phyloP scores from a whole-genome alignment of 2,797 vertebrate genomes.

The Typhlichthys subterraneus region DNA sequence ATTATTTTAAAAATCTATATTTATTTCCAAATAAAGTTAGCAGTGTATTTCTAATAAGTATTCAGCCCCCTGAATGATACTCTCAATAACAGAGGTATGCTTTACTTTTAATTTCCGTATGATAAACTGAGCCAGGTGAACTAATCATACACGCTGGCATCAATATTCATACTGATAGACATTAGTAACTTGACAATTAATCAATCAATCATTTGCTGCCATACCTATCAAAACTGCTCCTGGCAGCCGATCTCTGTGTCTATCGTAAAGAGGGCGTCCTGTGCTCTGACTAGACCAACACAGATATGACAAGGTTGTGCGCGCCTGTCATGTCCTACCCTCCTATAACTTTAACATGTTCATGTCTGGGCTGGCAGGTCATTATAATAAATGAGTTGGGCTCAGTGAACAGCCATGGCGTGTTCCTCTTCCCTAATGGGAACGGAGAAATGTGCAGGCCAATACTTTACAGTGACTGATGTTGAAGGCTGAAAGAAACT shows the following conservation, averaged over 20 bases:
- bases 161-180: conserved; percentile 82
- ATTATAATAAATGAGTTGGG: conserved; percentile 99
- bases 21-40: no score
- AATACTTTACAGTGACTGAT: conserved; percentile 88
- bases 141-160: conserved; percentile 37
- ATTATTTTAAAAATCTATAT: no score
- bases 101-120: background rate
- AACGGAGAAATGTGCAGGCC: conserved; percentile 86
- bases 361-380: conserved; percentile 96
- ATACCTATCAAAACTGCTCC: conserved; percentile 23
- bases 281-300: conserved; percentile 90
- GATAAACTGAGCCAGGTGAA: conserved; percentile 1
- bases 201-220: conserved; percentile 66
- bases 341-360: conserved; percentile 93
- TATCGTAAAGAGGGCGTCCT: conserved; percentile 70
- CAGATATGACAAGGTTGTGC: conserved; percentile 89
- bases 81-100: background rate
- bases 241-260: conserved; percentile 41
- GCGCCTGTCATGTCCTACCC: conserved; percentile 90
- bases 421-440: conserved; percentile 86
- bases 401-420: conserved; percentile 82
- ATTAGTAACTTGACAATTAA: conserved; percentile 87
- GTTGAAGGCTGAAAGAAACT: conserved; percentile 88
- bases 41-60: background rate
- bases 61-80: background rate